Conservation (phyloP, 2,113 vertebrate genomes). For the Gallinago media region DNA sequence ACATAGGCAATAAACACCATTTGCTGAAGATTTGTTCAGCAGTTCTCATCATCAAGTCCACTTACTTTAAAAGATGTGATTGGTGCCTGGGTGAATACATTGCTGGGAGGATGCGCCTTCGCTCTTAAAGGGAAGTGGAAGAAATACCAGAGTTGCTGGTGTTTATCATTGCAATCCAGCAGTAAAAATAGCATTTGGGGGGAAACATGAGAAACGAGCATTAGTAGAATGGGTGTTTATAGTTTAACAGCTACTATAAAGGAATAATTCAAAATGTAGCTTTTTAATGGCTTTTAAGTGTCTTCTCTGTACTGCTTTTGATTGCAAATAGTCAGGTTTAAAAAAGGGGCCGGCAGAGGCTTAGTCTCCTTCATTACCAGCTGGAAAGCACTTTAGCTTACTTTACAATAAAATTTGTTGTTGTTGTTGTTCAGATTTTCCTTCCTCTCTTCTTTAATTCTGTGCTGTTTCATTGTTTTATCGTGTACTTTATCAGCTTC, state of each 20-base stretch:
- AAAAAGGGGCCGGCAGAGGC: background rate
- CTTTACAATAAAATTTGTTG: background rate
- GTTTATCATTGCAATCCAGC: slow-evolving; percentile 28
- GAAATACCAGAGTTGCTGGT: background rate
- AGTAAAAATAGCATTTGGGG: slow-evolving; percentile 43
- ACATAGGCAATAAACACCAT: slow-evolving; percentile 52
- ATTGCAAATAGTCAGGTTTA: background rate
- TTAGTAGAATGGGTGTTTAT: slow-evolving; percentile 44
- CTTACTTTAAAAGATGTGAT: slow-evolving; percentile 58
- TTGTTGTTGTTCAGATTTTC: background rate
- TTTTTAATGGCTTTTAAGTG: slow-evolving; percentile 42
- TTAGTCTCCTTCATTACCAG: background rate
- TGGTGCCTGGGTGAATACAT: slow-evolving; percentile 17
- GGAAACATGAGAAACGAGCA: slow-evolving; percentile 32
- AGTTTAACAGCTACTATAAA: slow-evolving; percentile 43
- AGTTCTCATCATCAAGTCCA: slow-evolving; percentile 56
- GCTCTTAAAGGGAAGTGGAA: slow-evolving; percentile 30
- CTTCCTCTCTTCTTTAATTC: background rate
- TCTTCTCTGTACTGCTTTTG: background rate
- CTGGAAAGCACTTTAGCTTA: background rate
- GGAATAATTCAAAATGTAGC: slow-evolving; percentile 20
- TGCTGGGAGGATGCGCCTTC: slow-evolving; percentile 3
- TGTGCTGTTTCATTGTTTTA: background rate
- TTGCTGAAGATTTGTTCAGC: slow-evolving; percentile 52
- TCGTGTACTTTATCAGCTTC: background rate